phyloP scores from a whole-genome alignment of 2,113 vertebrate genomes.

The Phyllostomus discolor region DNA sequence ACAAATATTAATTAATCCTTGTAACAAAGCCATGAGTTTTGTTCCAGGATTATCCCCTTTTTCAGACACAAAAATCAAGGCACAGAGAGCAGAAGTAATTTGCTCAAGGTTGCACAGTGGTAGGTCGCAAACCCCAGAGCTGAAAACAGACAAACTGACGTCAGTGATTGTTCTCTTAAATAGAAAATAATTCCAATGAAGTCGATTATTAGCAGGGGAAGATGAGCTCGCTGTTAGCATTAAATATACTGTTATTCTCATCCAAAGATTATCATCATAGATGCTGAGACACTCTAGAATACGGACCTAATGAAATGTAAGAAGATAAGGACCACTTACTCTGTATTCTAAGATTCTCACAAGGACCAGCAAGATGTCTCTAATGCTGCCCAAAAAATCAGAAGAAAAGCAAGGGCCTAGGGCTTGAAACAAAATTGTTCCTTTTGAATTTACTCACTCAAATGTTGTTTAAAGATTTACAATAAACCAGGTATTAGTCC shows the following conservation, averaged over 20 bases:
- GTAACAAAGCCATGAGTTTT: neutral
- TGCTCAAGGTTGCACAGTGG: neutral
- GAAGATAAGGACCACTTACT: neutral
- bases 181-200: neutral
- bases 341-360: neutral
- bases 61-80: neutral
- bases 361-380: neutral
- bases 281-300: neutral
- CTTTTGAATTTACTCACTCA: neutral
- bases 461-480: neutral
- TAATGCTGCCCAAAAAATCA: neutral
- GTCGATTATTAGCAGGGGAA: neutral
- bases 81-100: neutral
- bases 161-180: neutral
- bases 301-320: neutral
- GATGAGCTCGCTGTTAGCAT: neutral
- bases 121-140: neutral
- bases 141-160: neutral
- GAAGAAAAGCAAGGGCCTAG: neutral
- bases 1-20: neutral
- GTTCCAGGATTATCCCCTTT: neutral
- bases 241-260: neutral
- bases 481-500: neutral
- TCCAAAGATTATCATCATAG: neutral
- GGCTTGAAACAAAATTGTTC: neutral